Evolutionary conservation across 2,113 vertebrate species (phyloP), one percentile per base, ranked within the genome.

Genomic region (Halcyon malimbica): DNA sequence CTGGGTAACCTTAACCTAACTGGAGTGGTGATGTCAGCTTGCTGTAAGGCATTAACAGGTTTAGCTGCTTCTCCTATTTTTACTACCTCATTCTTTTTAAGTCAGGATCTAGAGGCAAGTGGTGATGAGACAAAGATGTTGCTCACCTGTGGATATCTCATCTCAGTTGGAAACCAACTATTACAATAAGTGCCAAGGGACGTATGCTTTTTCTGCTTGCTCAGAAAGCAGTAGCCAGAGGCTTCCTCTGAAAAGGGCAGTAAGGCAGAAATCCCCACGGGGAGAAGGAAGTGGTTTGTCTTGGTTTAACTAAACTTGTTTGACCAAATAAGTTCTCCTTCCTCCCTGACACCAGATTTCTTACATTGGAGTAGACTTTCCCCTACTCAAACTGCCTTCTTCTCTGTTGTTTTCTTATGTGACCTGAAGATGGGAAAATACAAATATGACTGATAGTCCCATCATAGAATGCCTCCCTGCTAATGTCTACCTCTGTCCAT

Each of bases 141-240:
- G 33, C 65, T 93, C 39, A 94, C 94, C 74, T 96, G 91, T 95
- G 77, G 86, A 71, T 94, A 63, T 89, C 24, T 81, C 26, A 13
- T 65, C 51, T 75, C 57, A 50, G 13, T 4, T 87, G 53, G 37
- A 87, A 93, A 71, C 24, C 74, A 78, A 73, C 39, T 70, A 42
- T 57, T 74, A 20, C 10, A 28, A 48, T 60, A 56, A 73, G 20
- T 41, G 41, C n/a, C 82, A 31, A 50, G 69, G 41, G 48, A 84
- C 13, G 50, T 39, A 37, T 0, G 1, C 8, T 83, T 60, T 33
- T 78, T 60, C 56, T 74, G n/a, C 28, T 93, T 64, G 35, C 33
- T 68, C 77, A 87, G 65, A 68, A 75, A 90, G 10, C 18, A 60
- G 8, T 31, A 90, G 26, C 37, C 23, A 42, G 48, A 46, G 18